Evolutionary conservation across 2,797 vertebrate species (phyloP).

Genomic region (Gouania willdenowi): DNA sequence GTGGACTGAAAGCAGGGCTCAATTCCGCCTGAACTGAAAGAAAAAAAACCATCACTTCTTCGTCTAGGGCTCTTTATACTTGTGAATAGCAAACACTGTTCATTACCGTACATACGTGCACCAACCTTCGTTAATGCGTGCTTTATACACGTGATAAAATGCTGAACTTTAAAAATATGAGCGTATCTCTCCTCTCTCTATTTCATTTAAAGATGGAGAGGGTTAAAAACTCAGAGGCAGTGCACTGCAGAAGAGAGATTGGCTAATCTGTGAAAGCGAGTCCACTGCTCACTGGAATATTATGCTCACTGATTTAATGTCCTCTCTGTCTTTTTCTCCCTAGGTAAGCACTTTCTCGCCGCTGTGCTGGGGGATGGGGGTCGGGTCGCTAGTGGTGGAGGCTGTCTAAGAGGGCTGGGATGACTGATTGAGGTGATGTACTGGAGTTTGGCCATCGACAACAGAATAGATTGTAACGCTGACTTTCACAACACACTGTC

Average conservation of each 20-base stretch:
- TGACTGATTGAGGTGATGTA: constrained; percentile 79
- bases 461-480: constrained; percentile 53
- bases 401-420: constrained; percentile 60
- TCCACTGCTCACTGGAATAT: constrained; percentile 67
- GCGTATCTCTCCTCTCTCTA: constrained; percentile 68
- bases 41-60: constrained; percentile 14
- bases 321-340: constrained; percentile 74
- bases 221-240: constrained; percentile 62
- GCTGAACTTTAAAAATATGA: constrained; percentile 48
- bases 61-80: constrained; percentile 5
- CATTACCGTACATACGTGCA: constrained; percentile 7
- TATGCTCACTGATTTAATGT: constrained; percentile 74
- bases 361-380: constrained; percentile 60
- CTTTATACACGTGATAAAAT: constrained; percentile 52
- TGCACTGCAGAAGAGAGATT: constrained; percentile 63
- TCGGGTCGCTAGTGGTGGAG: constrained; percentile 45
- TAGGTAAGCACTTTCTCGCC: constrained; percentile 80
- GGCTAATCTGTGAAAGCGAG: constrained; percentile 74
- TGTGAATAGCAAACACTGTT: constrained; percentile 28
- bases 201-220: constrained; percentile 64
- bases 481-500: constrained; percentile 23
- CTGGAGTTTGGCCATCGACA: constrained; percentile 61
- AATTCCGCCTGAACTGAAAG: constrained; percentile 31
- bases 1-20: constrained; percentile 49
- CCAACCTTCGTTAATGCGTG: constrained; percentile 14